phyloP scores from a whole-genome alignment of 2,797 vertebrate genomes.

The Brotula barbata region DNA sequence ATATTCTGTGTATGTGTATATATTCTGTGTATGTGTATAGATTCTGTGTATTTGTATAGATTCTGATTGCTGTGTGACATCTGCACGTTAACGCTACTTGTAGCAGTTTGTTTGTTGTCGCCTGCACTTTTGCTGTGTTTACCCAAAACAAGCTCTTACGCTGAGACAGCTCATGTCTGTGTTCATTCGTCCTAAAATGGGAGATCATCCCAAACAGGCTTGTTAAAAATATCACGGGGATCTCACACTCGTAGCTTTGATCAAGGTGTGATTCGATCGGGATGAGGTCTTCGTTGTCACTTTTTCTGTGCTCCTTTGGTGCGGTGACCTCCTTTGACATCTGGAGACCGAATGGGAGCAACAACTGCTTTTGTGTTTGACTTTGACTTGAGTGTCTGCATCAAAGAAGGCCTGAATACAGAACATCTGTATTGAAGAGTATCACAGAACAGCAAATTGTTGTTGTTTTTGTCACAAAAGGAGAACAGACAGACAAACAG shows the following conservation, averaged over 20 bases:
- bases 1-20: too few relatives aligned
- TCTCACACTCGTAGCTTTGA: too few relatives aligned
- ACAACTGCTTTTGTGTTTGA: slow-evolving; percentile 34
- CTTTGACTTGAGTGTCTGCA: slow-evolving; percentile 8
- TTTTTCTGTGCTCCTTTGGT: slow-evolving; percentile 44
- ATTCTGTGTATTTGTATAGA: too few relatives aligned
- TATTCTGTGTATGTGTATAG: too few relatives aligned
- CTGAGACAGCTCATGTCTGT: too few relatives aligned
- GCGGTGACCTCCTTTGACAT: slow-evolving; percentile 71
- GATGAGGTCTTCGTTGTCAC: slow-evolving; percentile 8
- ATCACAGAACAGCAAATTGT: too few relatives aligned
- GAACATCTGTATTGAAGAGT: slow-evolving; percentile 8
- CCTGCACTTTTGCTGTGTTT: slow-evolving; percentile 19
- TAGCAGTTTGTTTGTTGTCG: slow-evolving; percentile 31
- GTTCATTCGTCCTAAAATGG: too few relatives aligned
- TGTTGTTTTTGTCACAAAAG: too few relatives aligned
- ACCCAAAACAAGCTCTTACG: slow-evolving; percentile 27
- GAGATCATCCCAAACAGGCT: slow-evolving; percentile 28
- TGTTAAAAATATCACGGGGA: neutral
- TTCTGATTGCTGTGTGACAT: neutral
- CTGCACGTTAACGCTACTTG: slow-evolving; percentile 10
- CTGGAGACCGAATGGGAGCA: slow-evolving; percentile 63
- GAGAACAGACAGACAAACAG: too few relatives aligned
- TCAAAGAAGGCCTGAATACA: slow-evolving; percentile 4
- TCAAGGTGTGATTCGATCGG: neutral